Evolutionary conservation across 2,113 vertebrate species (phyloP).

Genomic region (Taurulus bubalis): DNA sequence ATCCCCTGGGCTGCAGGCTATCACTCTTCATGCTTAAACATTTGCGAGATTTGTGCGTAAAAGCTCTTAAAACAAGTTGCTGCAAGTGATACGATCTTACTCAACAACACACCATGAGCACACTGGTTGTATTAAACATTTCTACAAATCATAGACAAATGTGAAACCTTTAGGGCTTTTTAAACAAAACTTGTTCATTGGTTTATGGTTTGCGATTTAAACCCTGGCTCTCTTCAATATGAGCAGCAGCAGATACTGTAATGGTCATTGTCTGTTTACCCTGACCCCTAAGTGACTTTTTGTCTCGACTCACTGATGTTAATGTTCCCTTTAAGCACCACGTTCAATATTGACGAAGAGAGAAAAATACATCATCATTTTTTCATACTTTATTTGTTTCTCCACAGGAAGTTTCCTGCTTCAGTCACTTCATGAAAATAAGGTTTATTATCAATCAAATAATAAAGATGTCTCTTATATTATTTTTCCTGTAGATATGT

Average conservation of each 20-base stretch:
- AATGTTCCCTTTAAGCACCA: conserved; percentile 51
- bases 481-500: neutral
- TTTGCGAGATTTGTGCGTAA: neutral
- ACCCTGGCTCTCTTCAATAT: neutral
- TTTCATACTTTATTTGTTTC: conserved; percentile 37
- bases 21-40: neutral
- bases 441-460: conserved; percentile 3
- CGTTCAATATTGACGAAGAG: conserved; percentile 65
- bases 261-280: conserved; percentile 61
- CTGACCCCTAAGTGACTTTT: conserved; percentile 52
- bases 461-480: neutral
- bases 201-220: conserved; percentile 43
- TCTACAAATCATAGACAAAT: neutral
- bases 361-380: conserved; percentile 14
- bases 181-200: neutral
- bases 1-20: neutral
- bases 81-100: neutral
- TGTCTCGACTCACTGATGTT: conserved; percentile 37
- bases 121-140: neutral
- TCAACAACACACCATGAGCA: neutral
- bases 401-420: conserved; percentile 35
- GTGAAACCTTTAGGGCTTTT: neutral
- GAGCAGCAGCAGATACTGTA: conserved; percentile 40
- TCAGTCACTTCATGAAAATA: conserved; percentile 14
- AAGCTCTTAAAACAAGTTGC: neutral